Base-by-base conservation (phyloP, 2,797 vertebrate genomes). In the Harpagifer antarcticus region DNA sequence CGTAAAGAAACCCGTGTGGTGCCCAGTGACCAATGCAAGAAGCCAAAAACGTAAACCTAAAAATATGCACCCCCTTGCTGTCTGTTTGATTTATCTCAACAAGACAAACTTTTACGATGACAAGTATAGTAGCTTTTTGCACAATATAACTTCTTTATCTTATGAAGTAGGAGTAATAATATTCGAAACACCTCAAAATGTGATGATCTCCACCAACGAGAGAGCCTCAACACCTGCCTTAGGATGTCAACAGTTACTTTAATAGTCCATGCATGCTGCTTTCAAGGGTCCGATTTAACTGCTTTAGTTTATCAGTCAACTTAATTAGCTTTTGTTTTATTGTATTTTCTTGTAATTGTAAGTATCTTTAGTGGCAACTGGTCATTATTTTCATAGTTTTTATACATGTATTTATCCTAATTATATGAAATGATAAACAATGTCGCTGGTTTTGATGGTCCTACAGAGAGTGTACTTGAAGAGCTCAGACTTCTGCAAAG, bases 31-130 rank as follows among this genome's bases (percentile, higher is more conserved):
- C 2, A 57, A 37, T 68, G 43, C 63, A 69, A 62, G 20, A 48
- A 44, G 60, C 9, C 17, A 48, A 45, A 68, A 55, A 50, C 42
- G 54, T 54, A 9, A n/a, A 15, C 9, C 47, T 57, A 56, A 53
- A 75, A 59, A 67, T 27, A 58, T 2, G 45, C 50, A 42, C 17
- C 12, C 19, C 42, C 20, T 1, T 13, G 9, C 10, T 58, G 20
- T 72, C 55, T 16, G 15, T 53, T 64, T 74, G 12, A 65, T 75
- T 72, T 60, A 68, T 59, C 53, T 60, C n/a, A 19, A 37, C 59
- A 17, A 20, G 40, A 47, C 5, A 47, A 69, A 23, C 14, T 15
- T 60, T 44, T 27, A 64, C 9, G 4, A 31, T 37, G 8, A 53
- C 23, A 68, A 58, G 45, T 42, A 6, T 5, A 11, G 19, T 20